Conservation (phyloP, 1,140 invertebrate genomes). For the Drosophila tani region DNA sequence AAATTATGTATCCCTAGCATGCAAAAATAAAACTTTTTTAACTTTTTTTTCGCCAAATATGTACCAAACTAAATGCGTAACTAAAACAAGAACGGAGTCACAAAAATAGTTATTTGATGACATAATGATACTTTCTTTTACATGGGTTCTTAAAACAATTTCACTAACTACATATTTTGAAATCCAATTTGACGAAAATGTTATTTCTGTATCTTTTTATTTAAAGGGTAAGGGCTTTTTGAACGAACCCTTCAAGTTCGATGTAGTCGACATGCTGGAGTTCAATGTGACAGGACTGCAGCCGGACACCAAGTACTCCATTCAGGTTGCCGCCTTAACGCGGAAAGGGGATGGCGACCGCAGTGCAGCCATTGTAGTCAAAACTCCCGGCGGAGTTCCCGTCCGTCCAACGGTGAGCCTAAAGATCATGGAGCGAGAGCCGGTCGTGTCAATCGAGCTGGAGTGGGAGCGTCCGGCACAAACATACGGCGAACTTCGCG, state of each 20-base stretch:
- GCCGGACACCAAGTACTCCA: constrained; percentile 96
- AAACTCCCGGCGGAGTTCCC: constrained; percentile 97
- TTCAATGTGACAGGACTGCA: constrained; percentile 95
- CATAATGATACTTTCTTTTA: too few relatives aligned
- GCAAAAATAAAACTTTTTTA: too few relatives aligned
- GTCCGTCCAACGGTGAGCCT: constrained; percentile 93
- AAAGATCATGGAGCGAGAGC: constrained; percentile 93
- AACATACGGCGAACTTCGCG: constrained; percentile 94
- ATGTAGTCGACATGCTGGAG: constrained; percentile 93
- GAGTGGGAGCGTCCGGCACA: constrained; percentile 95
- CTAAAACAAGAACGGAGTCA: too few relatives aligned
- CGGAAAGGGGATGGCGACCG: constrained; percentile 97
- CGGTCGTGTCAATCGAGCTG: constrained; percentile 93
- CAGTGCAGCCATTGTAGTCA: constrained; percentile 92
- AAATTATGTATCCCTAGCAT: too few relatives aligned
- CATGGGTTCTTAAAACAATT: too few relatives aligned
- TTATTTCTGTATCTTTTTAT: neutral
- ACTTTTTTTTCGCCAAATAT: too few relatives aligned
- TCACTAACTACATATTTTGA: too few relatives aligned
- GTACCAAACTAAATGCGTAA: too few relatives aligned
- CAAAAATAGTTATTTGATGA: too few relatives aligned
- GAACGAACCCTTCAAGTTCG: constrained; percentile 93
- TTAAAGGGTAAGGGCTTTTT: constrained; percentile 89
- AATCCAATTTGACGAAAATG: too few relatives aligned
- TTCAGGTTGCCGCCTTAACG: constrained; percentile 96